phyloP scores from a whole-genome alignment of 2,797 vertebrate species.

The Iguana delicatissima region DNA sequence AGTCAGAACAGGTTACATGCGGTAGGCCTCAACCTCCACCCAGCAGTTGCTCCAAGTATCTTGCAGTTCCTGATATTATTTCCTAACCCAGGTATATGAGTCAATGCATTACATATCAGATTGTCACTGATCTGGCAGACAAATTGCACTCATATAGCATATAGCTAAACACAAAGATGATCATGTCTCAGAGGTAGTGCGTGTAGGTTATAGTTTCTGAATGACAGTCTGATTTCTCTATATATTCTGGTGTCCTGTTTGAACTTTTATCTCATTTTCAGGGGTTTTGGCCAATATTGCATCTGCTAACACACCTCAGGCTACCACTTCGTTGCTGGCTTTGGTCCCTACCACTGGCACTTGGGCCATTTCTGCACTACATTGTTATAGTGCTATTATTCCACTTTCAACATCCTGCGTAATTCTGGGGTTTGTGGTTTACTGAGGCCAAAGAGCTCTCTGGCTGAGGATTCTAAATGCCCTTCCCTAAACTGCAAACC shows the following conservation, averaged over 20 bases:
- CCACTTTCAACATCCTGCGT: too few species aligned
- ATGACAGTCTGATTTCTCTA: neutral
- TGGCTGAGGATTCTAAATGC: too few species aligned
- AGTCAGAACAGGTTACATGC: neutral
- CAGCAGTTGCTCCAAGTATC: neutral
- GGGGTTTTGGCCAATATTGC: neutral
- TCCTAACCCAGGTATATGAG: neutral
- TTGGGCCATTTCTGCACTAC: neutral
- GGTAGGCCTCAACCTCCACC: neutral
- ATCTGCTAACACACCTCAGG: neutral
- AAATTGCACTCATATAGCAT: neutral
- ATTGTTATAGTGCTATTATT: too few species aligned
- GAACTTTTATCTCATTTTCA: neutral
- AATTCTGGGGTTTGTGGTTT: too few species aligned
- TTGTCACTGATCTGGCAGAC: neutral
- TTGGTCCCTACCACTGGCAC: neutral
- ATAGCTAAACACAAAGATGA: neutral
- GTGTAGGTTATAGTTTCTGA: neutral
- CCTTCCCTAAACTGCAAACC: too few species aligned
- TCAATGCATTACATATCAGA: neutral
- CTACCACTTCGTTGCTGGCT: neutral
- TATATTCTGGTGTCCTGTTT: neutral
- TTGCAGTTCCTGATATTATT: neutral
- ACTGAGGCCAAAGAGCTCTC: too few species aligned
- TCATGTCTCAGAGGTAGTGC: neutral